Evolutionary conservation across 1,140 invertebrate genomes (phyloP).

Genomic region (Anoplophora glabripennis): DNA sequence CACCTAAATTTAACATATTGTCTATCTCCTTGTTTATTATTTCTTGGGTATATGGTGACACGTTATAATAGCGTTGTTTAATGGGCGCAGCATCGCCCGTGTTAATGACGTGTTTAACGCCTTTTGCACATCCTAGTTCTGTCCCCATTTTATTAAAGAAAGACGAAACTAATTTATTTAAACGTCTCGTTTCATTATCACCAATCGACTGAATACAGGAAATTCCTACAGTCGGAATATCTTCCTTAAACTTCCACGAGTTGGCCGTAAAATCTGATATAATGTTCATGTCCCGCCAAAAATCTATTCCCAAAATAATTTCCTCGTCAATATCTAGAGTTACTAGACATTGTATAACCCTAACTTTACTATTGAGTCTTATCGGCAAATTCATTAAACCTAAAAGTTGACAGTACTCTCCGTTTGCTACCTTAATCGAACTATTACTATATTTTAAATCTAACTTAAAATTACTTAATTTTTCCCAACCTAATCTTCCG

Average conservation of each 20-base stretch:
- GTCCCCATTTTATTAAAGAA: not conserved
- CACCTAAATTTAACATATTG: not conserved
- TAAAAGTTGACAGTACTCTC: not conserved
- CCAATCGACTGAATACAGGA: not conserved
- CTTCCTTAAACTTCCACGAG: not conserved
- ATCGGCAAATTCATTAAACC: not conserved
- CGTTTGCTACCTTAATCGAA: no score
- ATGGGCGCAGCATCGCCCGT: not conserved
- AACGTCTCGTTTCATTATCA: not conserved
- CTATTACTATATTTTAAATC: no score
- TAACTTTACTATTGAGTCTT: not conserved
- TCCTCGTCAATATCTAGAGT: not conserved
- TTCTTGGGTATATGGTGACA: not conserved
- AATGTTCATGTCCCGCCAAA: not conserved
- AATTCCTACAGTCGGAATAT: not conserved
- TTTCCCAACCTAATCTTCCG: not conserved
- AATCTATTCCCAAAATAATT: not conserved
- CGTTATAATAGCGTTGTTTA: not conserved
- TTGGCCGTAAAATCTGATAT: not conserved
- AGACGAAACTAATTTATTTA: not conserved
- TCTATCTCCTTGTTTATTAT: not conserved
- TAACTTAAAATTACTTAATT: no score
- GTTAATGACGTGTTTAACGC: not conserved
- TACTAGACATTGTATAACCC: not conserved
- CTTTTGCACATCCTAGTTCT: slow-evolving; percentile 1